Evolutionary conservation across 2,113 vertebrate genomes (phyloP).

Genomic region (Pygoscelis adeliae): DNA sequence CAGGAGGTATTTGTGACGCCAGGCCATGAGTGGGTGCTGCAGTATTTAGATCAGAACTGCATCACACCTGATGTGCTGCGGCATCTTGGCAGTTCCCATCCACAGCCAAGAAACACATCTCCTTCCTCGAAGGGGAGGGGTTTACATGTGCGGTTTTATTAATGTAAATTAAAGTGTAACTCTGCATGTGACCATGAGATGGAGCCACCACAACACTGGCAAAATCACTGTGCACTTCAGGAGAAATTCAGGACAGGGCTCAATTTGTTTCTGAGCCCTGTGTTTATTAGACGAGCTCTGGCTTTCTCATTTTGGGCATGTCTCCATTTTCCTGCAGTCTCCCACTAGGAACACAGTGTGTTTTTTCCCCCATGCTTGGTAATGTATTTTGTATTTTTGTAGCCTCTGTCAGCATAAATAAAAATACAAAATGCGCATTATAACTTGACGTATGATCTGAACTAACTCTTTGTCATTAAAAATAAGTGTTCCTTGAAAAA

Average conservation of each 20-base stretch:
- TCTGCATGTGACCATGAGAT: background rate
- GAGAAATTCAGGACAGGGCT: background rate
- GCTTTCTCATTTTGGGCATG: constrained; percentile 2
- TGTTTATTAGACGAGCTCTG: background rate
- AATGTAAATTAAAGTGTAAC: background rate
- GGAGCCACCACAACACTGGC: background rate
- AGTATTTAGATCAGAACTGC: background rate
- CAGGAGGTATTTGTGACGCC: background rate
- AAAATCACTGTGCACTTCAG: background rate
- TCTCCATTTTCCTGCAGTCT: background rate
- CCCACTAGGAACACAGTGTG: background rate
- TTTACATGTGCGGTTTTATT: background rate
- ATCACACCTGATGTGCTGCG: background rate
- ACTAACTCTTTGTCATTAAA: constrained; percentile 16
- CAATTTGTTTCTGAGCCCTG: background rate
- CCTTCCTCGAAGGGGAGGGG: background rate
- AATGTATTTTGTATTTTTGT: constrained; percentile 39
- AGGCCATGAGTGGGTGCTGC: background rate
- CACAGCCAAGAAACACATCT: fast-evolving
- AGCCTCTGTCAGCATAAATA: constrained; percentile 37
- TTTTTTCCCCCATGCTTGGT: constrained; percentile 40
- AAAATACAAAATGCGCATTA: constrained; percentile 42
- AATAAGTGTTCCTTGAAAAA: constrained; percentile 39
- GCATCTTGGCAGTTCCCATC: background rate
- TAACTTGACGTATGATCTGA: constrained; percentile 20